Evolutionary conservation across 2,113 vertebrate species (phyloP).

Genomic region (Sander lucioperca): DNA sequence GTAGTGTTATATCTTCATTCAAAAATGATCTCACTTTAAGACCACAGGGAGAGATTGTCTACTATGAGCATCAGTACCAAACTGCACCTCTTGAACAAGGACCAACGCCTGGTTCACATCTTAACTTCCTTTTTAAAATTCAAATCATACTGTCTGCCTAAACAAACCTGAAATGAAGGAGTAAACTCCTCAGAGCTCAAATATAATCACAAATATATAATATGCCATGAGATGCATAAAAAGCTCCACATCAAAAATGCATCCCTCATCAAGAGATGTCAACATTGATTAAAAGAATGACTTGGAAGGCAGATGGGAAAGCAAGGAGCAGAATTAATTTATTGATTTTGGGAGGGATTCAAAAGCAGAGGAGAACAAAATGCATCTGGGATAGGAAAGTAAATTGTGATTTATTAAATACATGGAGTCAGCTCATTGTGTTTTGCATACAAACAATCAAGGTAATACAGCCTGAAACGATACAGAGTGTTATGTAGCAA

Average conservation of each 20-base stretch:
- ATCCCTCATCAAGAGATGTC: constrained; percentile 8
- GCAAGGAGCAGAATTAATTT: neutral
- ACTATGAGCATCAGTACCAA: neutral
- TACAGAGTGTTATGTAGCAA: constrained; percentile 5
- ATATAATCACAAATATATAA: neutral
- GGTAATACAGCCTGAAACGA: neutral
- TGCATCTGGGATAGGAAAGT: neutral
- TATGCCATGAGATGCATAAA: neutral
- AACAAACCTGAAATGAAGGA: constrained; percentile 5
- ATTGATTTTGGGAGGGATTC: constrained; percentile 17
- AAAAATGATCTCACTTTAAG: neutral
- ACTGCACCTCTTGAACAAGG: neutral
- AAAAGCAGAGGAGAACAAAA: constrained; percentile 6
- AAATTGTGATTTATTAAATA: neutral
- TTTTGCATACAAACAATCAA: neutral
- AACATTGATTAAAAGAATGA: constrained; percentile 33
- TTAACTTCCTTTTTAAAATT: constrained; percentile 18
- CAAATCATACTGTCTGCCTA: neutral
- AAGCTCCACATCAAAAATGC: neutral
- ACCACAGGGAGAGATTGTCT: neutral
- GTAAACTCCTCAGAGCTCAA: neutral
- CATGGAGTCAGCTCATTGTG: neutral
- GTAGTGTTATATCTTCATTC: neutral
- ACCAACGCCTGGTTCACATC: neutral
- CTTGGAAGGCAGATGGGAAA: constrained; percentile 24